A percentile compares a stretch with the other conserved stretches of the same genome.
Conservation (phyloP, 1,140 invertebrate genomes). For the Melanaphis sacchari region DNA sequence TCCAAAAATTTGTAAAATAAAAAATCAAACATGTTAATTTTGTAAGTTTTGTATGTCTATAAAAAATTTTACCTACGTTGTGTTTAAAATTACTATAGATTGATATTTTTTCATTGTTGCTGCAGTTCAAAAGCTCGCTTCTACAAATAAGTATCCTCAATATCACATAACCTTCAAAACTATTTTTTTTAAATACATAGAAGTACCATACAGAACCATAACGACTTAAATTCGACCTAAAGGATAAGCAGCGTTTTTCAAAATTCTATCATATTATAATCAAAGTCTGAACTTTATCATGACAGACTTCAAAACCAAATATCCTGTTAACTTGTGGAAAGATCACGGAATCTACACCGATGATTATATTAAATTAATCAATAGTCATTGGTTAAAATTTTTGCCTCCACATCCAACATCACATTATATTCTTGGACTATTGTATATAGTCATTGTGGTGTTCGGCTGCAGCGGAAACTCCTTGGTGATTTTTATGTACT, state of each 20-base stretch:
- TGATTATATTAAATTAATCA: slow-evolving; percentile 25
- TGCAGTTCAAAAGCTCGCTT: too few relatives aligned
- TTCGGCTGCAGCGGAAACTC: slow-evolving; percentile 72
- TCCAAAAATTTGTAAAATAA: not conserved
- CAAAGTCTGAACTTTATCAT: not conserved
- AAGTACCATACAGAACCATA: not conserved
- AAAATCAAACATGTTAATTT: not conserved
- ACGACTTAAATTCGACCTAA: not conserved
- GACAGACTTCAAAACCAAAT: not conserved
- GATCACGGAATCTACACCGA: slow-evolving; percentile 28
- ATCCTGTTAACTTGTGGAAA: not conserved
- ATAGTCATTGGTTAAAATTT: slow-evolving; percentile 32
- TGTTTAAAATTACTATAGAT: not conserved
- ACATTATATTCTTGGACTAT: slow-evolving; percentile 66
- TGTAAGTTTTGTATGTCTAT: not conserved
- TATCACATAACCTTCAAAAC: not conserved
- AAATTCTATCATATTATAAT: not conserved
- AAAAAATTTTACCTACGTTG: not conserved
- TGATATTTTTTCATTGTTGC: too few relatives aligned
- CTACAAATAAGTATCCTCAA: not conserved
- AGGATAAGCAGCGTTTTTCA: not conserved
- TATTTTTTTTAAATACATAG: not conserved
- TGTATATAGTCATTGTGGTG: slow-evolving; percentile 70
- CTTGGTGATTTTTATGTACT: slow-evolving; percentile 72
- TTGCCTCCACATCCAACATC: not conserved